A percentile compares a stretch with the other conserved stretches of the same genome.
These are phyloP conservation scores for Neodiprion pinetum DNA, from an alignment of 1,140 invertebrate genomes.

Conservation along the genomic window DNA sequence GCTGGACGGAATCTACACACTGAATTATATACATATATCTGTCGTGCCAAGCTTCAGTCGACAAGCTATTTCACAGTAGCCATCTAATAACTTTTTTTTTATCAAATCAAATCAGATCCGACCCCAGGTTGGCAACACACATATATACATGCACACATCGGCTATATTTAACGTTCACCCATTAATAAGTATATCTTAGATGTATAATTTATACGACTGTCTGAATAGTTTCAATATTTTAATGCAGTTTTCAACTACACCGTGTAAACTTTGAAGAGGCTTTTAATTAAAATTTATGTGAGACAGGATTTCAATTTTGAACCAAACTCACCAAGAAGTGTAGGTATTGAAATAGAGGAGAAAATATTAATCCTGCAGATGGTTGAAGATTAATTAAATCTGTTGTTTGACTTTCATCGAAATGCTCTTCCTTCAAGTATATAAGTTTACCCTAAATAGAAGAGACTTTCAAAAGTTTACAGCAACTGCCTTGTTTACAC, in stretches of 20 bases:
- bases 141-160: slow-evolving; percentile 58
- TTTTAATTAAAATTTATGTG: not conserved
- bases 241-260: slow-evolving; percentile 1
- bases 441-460: not conserved
- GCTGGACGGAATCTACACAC: slow-evolving; percentile 63
- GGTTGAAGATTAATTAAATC: not conserved
- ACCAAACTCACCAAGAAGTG: too few species aligned
- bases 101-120: slow-evolving; percentile 25
- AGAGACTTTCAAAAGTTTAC: slow-evolving; percentile 3
- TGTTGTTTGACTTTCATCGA: not conserved
- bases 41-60: slow-evolving; percentile 56
- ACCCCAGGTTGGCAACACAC: slow-evolving; percentile 57
- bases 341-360: not conserved
- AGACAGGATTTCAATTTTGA: not conserved
- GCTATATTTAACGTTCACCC: slow-evolving; percentile 51
- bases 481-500: slow-evolving; percentile 2
- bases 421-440: not conserved
- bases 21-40: slow-evolving; percentile 61
- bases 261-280: slow-evolving; percentile 2
- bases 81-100: slow-evolving; percentile 15
- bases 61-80: slow-evolving; percentile 42
- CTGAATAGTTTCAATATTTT: slow-evolving; percentile 11
- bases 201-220: slow-evolving; percentile 34
- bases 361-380: not conserved
- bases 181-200: slow-evolving; percentile 39